phyloP scores from a whole-genome alignment of 2,888 invertebrate species.

The Amaurobius ferox region DNA sequence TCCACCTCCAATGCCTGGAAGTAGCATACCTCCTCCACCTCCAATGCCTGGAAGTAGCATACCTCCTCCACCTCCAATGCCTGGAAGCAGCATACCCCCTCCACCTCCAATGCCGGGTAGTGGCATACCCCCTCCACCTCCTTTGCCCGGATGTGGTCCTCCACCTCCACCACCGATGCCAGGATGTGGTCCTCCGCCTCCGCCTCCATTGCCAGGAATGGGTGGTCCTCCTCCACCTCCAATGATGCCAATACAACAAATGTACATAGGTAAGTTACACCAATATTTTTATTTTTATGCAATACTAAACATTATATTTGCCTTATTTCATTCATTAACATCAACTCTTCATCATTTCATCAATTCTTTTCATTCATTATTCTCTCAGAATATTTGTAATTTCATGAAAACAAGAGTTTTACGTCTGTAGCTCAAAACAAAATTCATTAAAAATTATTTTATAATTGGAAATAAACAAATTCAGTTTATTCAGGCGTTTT shows the following conservation, averaged over 20 bases:
- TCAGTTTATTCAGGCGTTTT: too few relatives aligned
- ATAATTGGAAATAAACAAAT: too few relatives aligned
- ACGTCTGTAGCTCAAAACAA: too few relatives aligned
- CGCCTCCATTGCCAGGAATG: slow-evolving; percentile 71
- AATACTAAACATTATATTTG: too few relatives aligned
- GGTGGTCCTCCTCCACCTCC: slow-evolving; percentile 39
- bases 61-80: slow-evolving; percentile 70
- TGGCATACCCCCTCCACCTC: slow-evolving; percentile 75
- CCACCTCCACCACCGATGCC: slow-evolving; percentile 79
- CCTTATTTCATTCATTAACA: too few relatives aligned
- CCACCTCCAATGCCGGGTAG: slow-evolving; percentile 59
- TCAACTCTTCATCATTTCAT: neutral
- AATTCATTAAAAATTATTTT: too few relatives aligned
- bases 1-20: slow-evolving; percentile 77
- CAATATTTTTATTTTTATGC: too few relatives aligned
- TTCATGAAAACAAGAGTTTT: too few relatives aligned
- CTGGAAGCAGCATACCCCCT: slow-evolving; percentile 28
- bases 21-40: slow-evolving; percentile 64
- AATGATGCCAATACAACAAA: slow-evolving; percentile 31
- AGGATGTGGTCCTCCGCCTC: slow-evolving; percentile 74
- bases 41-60: slow-evolving; percentile 55
- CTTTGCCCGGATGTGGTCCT: slow-evolving; percentile 76
- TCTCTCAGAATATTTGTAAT: too few relatives aligned
- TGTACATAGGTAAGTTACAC: slow-evolving; percentile 73
- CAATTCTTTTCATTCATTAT: too few relatives aligned